Evolutionary conservation across 2,797 vertebrate genomes (phyloP).

Genomic region (Sciaenops ocellatus): DNA sequence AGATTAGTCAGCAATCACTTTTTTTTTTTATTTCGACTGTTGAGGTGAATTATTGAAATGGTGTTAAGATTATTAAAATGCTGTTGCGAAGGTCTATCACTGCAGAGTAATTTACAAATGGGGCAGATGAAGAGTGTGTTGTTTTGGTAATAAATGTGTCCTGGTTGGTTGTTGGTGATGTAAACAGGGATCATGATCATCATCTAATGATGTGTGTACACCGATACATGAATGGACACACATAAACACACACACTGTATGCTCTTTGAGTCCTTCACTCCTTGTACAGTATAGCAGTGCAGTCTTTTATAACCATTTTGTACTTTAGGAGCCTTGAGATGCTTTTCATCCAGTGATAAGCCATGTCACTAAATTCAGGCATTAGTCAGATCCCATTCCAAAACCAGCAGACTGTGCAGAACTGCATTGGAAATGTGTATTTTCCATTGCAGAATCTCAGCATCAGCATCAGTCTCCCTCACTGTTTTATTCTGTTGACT

Average conservation of each 20-base stretch:
- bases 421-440: slow-evolving; percentile 46
- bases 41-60: slow-evolving; percentile 69
- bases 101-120: slow-evolving; percentile 75
- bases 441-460: slow-evolving; percentile 42
- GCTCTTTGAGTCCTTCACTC: slow-evolving; percentile 10
- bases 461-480: slow-evolving; percentile 18
- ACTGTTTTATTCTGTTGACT: slow-evolving; percentile 18
- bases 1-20: slow-evolving; percentile 79
- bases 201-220: slow-evolving; percentile 54
- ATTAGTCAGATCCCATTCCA: slow-evolving; percentile 63
- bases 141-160: slow-evolving; percentile 32
- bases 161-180: slow-evolving; percentile 18
- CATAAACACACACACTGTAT: not conserved
- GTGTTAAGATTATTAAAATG: slow-evolving; percentile 74
- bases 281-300: not conserved
- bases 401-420: slow-evolving; percentile 62
- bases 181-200: slow-evolving; percentile 60
- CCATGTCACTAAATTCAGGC: slow-evolving; percentile 59
- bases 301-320: slow-evolving; percentile 30
- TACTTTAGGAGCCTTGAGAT: slow-evolving; percentile 46
- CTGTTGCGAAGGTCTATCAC: slow-evolving; percentile 42
- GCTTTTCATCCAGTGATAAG: slow-evolving; percentile 61
- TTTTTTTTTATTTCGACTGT: slow-evolving; percentile 55
- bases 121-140: slow-evolving; percentile 38
- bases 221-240: not conserved